phyloP scores from a whole-genome alignment of 2,797 vertebrate genomes.

The Linurgus olivaceus region DNA sequence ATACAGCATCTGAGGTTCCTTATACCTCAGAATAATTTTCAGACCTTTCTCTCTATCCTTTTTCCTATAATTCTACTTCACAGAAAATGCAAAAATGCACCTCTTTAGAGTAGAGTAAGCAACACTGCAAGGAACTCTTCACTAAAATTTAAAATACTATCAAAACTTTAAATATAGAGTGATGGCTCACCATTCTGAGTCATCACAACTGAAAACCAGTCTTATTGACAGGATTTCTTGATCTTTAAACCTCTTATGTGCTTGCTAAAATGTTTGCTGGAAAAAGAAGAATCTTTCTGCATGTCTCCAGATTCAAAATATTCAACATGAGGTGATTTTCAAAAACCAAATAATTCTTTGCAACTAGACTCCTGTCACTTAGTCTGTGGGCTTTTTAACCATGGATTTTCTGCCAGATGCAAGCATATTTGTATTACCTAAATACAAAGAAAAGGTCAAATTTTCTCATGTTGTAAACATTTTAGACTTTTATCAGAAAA shows the following conservation, averaged over 20 bases:
- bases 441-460: not conserved
- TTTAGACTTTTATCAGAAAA: not conserved
- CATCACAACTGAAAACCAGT: not conserved
- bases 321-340: not conserved
- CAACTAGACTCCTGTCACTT: not conserved
- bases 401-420: not conserved
- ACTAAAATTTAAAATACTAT: not conserved
- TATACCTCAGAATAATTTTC: not conserved
- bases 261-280: not conserved
- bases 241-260: not conserved
- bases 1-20: not conserved
- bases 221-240: not conserved
- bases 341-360: not conserved
- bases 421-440: not conserved
- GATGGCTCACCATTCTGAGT: not conserved
- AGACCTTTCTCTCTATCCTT: not conserved
- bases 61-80: not conserved
- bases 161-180: not conserved
- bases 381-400: not conserved
- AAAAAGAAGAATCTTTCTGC: not conserved
- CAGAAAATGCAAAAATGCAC: not conserved
- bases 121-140: not conserved
- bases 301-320: not conserved
- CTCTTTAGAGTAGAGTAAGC: not conserved
- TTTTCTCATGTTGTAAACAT: not conserved